Conservation (phyloP, 1,140 invertebrate genomes). For the Brachionus calyciflorus region DNA sequence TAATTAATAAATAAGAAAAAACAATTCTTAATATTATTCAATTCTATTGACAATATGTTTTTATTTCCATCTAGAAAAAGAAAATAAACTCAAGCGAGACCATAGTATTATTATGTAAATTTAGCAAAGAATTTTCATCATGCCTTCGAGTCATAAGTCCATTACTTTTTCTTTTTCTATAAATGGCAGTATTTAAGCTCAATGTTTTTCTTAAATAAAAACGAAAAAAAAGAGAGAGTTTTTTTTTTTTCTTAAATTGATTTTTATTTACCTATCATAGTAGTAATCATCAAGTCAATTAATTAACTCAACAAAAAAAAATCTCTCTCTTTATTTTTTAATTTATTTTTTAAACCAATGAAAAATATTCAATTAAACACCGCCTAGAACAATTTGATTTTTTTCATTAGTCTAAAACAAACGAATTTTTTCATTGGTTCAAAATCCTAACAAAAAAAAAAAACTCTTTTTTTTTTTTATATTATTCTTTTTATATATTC, state of each 20-base stretch:
- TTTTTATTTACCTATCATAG: slow-evolving; percentile 41
- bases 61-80: background rate
- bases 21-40: background rate
- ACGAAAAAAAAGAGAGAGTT: background rate
- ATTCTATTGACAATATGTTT: slow-evolving; percentile 10
- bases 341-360: too few species aligned
- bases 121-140: background rate
- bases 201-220: too few species aligned
- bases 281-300: slow-evolving; percentile 35
- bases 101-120: slow-evolving; percentile 17
- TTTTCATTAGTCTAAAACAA: background rate
- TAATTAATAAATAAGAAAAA: background rate
- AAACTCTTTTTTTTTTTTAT: background rate
- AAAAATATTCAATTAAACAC: background rate
- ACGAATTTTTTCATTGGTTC: slow-evolving; percentile 9
- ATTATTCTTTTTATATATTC: slow-evolving; percentile 13
- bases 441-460: background rate
- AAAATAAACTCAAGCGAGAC: background rate
- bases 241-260: slow-evolving; percentile 12
- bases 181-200: too few species aligned
- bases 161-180: background rate
- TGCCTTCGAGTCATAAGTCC: background rate
- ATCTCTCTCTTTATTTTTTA: too few species aligned
- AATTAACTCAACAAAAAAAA: background rate
- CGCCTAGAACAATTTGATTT: background rate